Evolutionary conservation across 2,888 invertebrate genomes (phyloP), one percentile per base, ranked within the genome.

Genomic region (Drosophila planitibia): DNA sequence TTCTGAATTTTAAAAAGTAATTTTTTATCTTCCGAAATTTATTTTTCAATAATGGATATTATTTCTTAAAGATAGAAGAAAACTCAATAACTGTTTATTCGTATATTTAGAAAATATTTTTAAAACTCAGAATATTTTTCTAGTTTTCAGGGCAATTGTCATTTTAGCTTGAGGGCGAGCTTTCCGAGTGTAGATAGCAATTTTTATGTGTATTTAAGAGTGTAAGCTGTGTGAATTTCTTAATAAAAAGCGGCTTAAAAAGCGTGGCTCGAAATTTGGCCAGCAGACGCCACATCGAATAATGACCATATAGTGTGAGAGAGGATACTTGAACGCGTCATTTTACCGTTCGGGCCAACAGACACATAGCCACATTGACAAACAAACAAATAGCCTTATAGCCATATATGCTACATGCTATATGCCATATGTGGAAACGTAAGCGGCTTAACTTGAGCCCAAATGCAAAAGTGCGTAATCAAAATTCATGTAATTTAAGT

Each of bases 401-500:
- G 16, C 47, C 25, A 47, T 67, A 69, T 62, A 80, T 57, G n/a
- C 66, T 54, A 47, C 53, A 61, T 57, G 47, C 16, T 25, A 33
- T 22, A 28, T 55, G 58, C 59, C 64, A 59, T 70, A 74, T 89
- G 84, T 74, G 71, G 90, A 82, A 88, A 88, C 68, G 57, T 85
- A 85, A 85, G 88, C 74, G 65, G 90, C 89, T 85, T 85, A 85
- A 68, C 60, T 79, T 75, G 70, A 68, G 79, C 78, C 67, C 68
- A 83, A 81, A 79, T 85, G 76, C 79, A 84, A 79, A 85, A 79
- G 86, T 90, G 86, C 86, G 82, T 90, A 90, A 87, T 87, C 82
- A 89, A 89, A 68, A 83, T 89, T 89, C 84, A 89, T 84, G 89
- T 87, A 89, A 87, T 89, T 87, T 90, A 84, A 87, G 89, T 90